phyloP scores from a whole-genome alignment of 1,140 invertebrate genomes.

The Drosophila oshimai region DNA sequence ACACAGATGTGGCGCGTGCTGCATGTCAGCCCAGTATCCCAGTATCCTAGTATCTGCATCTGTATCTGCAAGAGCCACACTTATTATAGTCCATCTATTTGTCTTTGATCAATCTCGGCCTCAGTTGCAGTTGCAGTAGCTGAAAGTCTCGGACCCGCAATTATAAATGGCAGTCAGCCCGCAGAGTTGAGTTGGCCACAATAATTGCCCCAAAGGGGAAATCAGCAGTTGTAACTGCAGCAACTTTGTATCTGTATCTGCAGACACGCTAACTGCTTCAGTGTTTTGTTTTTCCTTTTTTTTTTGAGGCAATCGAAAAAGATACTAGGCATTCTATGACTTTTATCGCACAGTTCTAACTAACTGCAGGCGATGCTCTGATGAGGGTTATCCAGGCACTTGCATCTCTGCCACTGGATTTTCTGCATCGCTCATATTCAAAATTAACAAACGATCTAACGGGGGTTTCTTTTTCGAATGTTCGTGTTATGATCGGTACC shows the following conservation, averaged over 20 bases:
- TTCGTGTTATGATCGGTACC: not conserved
- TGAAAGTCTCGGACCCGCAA: conserved; percentile 22
- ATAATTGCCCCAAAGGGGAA: conserved; percentile 42
- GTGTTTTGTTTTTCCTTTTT: not conserved
- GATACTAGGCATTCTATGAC: conserved; percentile 27
- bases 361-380: conserved; percentile 29
- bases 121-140: conserved; percentile 23
- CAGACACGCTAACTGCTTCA: conserved; percentile 26
- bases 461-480: conserved; percentile 10
- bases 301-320: not conserved
- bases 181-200: conserved; percentile 35
- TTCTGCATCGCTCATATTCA: conserved; percentile 11
- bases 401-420: not conserved
- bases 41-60: conserved; percentile 22
- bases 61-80: conserved; percentile 12
- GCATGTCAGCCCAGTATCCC: conserved; percentile 22
- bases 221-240: conserved; percentile 21
- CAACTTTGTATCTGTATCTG: conserved; percentile 20
- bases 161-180: conserved; percentile 32
- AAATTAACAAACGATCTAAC: conserved; percentile 21
- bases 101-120: conserved; percentile 38
- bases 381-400: conserved; percentile 25
- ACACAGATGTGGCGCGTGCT: conserved; percentile 38
- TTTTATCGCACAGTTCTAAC: conserved; percentile 41
- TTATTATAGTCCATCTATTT: conserved; percentile 43